Evolutionary conservation across 1,140 invertebrate species (phyloP), one percentile per base, ranked within the genome.

Genomic region (Aphaenogaster rudis): DNA sequence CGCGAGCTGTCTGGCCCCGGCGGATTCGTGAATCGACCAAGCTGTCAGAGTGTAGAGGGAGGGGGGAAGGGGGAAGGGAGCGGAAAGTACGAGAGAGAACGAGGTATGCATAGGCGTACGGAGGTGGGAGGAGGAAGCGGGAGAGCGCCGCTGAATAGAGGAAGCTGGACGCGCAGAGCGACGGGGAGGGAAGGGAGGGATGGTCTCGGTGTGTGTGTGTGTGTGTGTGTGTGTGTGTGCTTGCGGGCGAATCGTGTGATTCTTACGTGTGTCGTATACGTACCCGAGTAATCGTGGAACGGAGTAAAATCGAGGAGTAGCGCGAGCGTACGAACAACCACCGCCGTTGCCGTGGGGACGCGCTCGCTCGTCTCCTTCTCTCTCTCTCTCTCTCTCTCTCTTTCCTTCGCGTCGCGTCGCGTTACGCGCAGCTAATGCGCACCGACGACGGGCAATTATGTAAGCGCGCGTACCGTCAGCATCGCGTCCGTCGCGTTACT

Each of bases 1-100:
- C 88, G 90, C 82, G 87, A 86, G 86, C 66, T 69, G 42, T 69
- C 66, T 84, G 86, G 82, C 92, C 42, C 90, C 90, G 90, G 93
- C 89, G 87, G 86, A 92, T 90, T 91, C 85, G 88, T 91, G 92
- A 93, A 93, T 94, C 93, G 93, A 93, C 93, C 92, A 93, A 93
- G 91, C 91, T 93, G 92, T 93, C 90, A 93, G 90, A 71, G 67
- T 66, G 64, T 77, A 61, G 86, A 63, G 91, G 72, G 87, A 85
- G 81, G 13, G 76, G 82, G 74, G 80, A 84, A 80, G 78, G 72
- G 28, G 57, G 52, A 71, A 71, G 66, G 52, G 52, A 77, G 52
- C n/a, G 61, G 57, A 66, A 45, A 54, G 59, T 36, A 33, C 17
- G 71, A 52, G 45, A 42, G 52, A 61, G 33, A 76, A 21, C 59